Evolutionary conservation across 2,113 vertebrate species (phyloP).

Genomic region (Zonotrichia leucophrys): DNA sequence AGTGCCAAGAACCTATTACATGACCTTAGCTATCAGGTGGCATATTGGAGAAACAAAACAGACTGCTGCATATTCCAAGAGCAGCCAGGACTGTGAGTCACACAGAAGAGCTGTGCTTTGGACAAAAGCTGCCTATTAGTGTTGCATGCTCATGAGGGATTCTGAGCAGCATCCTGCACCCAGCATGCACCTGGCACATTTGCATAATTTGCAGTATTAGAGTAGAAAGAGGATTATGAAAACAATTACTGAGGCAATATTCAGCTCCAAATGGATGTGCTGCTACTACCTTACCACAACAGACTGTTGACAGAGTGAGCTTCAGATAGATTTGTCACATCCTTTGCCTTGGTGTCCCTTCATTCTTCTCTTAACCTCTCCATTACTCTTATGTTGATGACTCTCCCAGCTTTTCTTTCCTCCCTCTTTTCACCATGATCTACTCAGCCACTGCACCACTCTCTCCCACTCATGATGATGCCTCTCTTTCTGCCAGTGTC

Average conservation of each 20-base stretch:
- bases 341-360: neutral
- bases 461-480: neutral
- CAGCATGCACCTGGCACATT: conserved; percentile 28
- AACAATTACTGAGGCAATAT: conserved; percentile 9
- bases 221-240: conserved; percentile 7
- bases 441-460: neutral
- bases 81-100: neutral
- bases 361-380: neutral
- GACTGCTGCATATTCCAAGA: neutral
- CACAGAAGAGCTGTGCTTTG: neutral
- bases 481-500: neutral
- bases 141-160: neutral
- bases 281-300: neutral
- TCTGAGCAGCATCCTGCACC: conserved; percentile 7
- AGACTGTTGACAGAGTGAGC: neutral
- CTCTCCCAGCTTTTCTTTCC: neutral
- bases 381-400: neutral
- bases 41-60: neutral
- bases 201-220: conserved; percentile 27
- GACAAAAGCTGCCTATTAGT: neutral
- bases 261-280: neutral
- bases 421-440: neutral
- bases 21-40: neutral
- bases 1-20: neutral
- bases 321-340: neutral